phyloP scores from a whole-genome alignment of 2,797 vertebrate species.

The Scyliorhinus canicula region DNA sequence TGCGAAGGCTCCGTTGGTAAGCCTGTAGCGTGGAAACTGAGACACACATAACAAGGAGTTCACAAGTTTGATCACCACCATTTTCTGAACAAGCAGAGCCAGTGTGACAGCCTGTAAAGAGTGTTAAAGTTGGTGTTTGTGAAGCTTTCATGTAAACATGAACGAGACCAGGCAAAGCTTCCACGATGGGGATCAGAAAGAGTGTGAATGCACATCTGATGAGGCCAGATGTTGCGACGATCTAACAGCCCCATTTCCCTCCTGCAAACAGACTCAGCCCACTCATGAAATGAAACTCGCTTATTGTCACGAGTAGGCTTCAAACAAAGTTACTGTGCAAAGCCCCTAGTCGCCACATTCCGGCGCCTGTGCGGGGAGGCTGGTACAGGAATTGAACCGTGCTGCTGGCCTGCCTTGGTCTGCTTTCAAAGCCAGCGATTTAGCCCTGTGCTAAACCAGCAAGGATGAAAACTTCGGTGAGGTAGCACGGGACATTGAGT shows the following conservation, averaged over 20 bases:
- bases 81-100: neutral
- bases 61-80: neutral
- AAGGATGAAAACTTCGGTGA: neutral
- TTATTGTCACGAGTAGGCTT: too few species aligned
- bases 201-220: neutral
- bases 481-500: neutral
- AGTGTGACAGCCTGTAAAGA: neutral
- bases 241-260: neutral
- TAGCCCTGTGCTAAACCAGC: too few species aligned
- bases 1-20: neutral
- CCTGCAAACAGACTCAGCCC: neutral
- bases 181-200: neutral
- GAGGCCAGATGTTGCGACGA: neutral
- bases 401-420: too few species aligned
- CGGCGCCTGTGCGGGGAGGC: too few species aligned
- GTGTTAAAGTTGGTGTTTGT: neutral
- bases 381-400: too few species aligned
- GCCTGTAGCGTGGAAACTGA: neutral
- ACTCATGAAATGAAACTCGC: too few species aligned
- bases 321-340: too few species aligned
- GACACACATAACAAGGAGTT: neutral
- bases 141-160: neutral
- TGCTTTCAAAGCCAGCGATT: too few species aligned
- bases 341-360: too few species aligned
- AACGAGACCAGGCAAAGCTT: neutral